These are phyloP conservation scores for Oxyura jamaicensis DNA, from an alignment of 2,113 vertebrate species.

Conservation along the genomic window DNA sequence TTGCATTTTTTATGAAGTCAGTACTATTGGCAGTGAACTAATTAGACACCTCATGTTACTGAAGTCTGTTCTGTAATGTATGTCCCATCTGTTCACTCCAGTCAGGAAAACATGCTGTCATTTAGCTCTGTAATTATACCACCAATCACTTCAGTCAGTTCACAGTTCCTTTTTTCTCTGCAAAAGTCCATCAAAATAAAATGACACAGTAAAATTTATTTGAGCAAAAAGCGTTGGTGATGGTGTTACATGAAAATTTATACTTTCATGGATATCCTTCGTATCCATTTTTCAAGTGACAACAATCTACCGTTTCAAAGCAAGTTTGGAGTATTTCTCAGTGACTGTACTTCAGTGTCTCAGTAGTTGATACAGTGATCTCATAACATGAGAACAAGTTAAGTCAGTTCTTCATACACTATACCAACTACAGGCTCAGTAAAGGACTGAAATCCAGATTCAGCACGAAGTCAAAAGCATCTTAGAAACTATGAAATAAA, in stretches of 20 bases:
- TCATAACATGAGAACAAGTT: neutral
- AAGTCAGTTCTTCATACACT: neutral
- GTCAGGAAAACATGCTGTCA: conserved; percentile 23
- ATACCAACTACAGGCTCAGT: neutral
- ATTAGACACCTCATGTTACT: conserved; percentile 35
- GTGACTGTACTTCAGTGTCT: neutral
- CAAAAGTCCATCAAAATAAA: neutral
- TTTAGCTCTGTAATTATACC: conserved; percentile 13
- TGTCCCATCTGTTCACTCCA: conserved; percentile 35
- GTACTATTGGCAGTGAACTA: neutral
- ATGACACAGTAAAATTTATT: neutral
- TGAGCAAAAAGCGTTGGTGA: neutral
- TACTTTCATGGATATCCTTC: neutral
- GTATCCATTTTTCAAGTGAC: neutral
- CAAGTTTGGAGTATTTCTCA: neutral
- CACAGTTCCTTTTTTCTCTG: neutral
- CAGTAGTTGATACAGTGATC: neutral
- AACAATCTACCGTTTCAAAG: neutral
- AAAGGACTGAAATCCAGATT: neutral
- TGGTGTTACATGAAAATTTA: neutral
- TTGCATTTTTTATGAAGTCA: neutral
- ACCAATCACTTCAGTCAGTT: neutral
- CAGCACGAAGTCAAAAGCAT: fast-evolving
- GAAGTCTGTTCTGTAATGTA: neutral
- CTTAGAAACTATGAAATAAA: fast-evolving